These are phyloP conservation scores for Stegodyphus dumicola DNA, from an alignment of 1,140 invertebrate species.

Conservation along the genomic window DNA sequence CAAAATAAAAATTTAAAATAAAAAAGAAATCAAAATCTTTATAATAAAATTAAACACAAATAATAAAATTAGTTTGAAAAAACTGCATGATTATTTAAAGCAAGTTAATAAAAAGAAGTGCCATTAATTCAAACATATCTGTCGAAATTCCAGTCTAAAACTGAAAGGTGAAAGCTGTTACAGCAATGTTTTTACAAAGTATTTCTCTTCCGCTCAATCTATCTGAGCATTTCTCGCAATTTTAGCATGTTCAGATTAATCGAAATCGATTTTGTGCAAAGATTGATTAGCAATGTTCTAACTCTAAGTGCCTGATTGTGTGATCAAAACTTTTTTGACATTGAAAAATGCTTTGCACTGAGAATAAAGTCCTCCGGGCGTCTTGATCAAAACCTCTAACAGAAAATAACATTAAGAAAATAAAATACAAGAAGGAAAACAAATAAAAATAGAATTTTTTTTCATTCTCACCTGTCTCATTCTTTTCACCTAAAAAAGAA, in stretches of 20 bases:
- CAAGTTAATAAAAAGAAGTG: too few species aligned
- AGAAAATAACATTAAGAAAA: conserved; percentile 7
- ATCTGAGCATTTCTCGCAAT: too few species aligned
- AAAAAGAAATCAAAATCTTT: too few species aligned
- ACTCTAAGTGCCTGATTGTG: not conserved
- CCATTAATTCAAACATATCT: too few species aligned
- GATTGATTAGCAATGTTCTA: conserved; percentile 6
- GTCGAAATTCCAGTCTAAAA: too few species aligned
- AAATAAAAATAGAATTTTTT: conserved; percentile 12
- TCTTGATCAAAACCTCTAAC: conserved; percentile 1
- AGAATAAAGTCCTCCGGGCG: not conserved
- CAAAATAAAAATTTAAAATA: too few species aligned
- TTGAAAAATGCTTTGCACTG: conserved; percentile 7
- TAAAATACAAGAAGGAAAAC: conserved; percentile 13
- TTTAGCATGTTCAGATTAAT: not conserved
- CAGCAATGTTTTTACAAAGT: too few species aligned
- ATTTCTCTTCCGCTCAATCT: too few species aligned
- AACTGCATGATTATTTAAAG: too few species aligned
- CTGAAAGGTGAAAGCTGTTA: too few species aligned
- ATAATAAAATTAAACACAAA: too few species aligned
- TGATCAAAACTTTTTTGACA: not conserved
- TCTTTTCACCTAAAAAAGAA: conserved; percentile 27
- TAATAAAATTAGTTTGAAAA: too few species aligned
- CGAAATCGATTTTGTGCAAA: conserved; percentile 6
- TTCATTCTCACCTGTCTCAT: conserved; percentile 13